phyloP scores from a whole-genome alignment of 37 sponge, comb jelly and placozoan genomes.

The Cladorhizidae sp. region DNA sequence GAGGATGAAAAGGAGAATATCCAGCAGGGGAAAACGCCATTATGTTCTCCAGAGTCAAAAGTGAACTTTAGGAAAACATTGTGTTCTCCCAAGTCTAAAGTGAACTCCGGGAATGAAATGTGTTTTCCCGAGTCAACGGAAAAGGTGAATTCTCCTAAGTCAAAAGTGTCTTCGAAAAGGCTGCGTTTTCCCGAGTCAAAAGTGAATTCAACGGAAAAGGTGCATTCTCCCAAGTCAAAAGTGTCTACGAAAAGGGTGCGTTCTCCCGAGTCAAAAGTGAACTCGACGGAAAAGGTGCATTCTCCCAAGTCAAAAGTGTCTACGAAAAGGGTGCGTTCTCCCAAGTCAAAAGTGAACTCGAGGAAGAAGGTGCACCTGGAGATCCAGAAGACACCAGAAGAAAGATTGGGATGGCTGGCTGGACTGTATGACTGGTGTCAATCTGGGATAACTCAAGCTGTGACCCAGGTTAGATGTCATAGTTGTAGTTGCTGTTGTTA shows the following conservation, averaged over 20 bases:
- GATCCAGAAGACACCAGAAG: neutral
- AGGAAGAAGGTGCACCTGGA: neutral
- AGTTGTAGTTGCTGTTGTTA: neutral
- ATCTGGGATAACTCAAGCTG: slow-evolving; percentile 40
- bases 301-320: too few species aligned
- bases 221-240: too few species aligned
- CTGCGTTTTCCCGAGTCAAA: too few species aligned
- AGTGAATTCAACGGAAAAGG: too few species aligned
- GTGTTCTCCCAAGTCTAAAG: too few species aligned
- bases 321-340: too few species aligned
- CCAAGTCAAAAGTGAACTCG: neutral
- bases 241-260: too few species aligned
- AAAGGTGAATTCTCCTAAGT: too few species aligned
- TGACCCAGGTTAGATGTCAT: neutral
- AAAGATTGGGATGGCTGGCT: slow-evolving; percentile 15
- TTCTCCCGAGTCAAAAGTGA: neutral
- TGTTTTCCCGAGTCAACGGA: too few species aligned
- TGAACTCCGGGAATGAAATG: too few species aligned
- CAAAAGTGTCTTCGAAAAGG: too few species aligned
- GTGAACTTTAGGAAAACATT: too few species aligned
- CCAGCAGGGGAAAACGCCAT: neutral
- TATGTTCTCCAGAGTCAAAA: neutral
- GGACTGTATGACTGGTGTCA: slow-evolving; percentile 65
- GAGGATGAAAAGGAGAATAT: slow-evolving; percentile 1
- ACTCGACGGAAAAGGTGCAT: neutral